Conservation (phyloP, 2,797 vertebrate genomes). For the Sparus aurata region DNA sequence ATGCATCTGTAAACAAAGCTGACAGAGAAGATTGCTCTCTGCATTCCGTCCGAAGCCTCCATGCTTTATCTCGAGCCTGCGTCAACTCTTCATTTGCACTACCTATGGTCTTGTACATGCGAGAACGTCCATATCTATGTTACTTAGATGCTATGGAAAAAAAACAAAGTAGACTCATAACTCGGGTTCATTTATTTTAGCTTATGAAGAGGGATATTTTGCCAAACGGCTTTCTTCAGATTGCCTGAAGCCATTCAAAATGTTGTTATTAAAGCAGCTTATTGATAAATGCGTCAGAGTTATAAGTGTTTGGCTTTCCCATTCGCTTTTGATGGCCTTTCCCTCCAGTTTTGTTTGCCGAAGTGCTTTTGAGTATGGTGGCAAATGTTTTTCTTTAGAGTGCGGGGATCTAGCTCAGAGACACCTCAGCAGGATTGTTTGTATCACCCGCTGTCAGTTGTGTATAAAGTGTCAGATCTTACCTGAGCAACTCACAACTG, state of each 20-base stretch:
- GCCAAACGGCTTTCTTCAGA: neutral
- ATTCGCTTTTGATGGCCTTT: neutral
- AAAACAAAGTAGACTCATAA: neutral
- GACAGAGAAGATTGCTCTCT: conserved; percentile 52
- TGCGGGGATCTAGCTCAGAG: neutral
- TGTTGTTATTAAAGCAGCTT: neutral
- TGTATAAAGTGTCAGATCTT: neutral
- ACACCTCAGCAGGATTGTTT: neutral
- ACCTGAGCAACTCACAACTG: neutral
- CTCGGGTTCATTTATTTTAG: neutral
- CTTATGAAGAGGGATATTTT: neutral
- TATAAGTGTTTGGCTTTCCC: neutral
- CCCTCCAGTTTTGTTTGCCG: neutral
- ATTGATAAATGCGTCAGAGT: neutral
- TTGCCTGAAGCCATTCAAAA: neutral
- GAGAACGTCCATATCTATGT: conserved; percentile 9
- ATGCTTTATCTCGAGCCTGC: conserved; percentile 45
- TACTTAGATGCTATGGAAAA: neutral
- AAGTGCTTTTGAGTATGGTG: neutral
- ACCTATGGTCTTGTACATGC: neutral
- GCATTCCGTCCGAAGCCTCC: conserved; percentile 50
- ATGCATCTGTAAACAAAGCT: conserved; percentile 61
- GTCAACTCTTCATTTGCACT: conserved; percentile 37
- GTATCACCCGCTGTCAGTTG: neutral
- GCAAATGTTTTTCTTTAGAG: neutral